These are phyloP conservation scores for Dipus sagitta DNA, from an alignment of 2,797 vertebrate genomes.

Conservation along the genomic window DNA sequence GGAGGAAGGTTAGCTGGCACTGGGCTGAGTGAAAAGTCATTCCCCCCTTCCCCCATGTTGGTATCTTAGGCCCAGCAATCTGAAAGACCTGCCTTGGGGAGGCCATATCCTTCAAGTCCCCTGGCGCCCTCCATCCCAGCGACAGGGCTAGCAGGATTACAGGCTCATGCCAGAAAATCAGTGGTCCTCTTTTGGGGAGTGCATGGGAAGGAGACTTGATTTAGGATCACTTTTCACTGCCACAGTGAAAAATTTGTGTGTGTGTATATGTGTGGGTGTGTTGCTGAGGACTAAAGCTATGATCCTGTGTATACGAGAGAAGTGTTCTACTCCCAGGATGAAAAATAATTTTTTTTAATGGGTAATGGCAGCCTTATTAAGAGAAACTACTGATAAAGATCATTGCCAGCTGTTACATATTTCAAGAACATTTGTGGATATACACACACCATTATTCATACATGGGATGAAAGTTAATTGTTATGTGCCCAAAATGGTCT, in stretches of 20 bases:
- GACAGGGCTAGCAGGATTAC: background rate
- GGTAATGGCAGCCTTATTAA: background rate
- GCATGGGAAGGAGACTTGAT: background rate
- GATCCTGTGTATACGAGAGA: background rate
- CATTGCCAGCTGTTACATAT: background rate
- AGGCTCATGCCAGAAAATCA: background rate
- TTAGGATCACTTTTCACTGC: background rate
- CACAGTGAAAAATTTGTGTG: background rate
- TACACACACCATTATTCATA: background rate
- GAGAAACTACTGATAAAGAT: background rate
- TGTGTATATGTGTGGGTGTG: background rate
- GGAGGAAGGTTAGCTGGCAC: background rate
- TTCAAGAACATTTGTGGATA: background rate
- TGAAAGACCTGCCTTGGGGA: background rate
- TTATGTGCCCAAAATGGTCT: background rate
- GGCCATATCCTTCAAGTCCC: background rate
- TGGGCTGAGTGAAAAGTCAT: background rate
- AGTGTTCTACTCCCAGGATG: background rate
- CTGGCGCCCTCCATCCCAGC: background rate
- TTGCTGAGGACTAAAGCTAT: background rate
- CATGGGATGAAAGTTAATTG: background rate
- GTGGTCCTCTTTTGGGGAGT: background rate
- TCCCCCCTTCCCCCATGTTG: too few relatives aligned
- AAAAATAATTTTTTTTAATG: constrained; percentile 9
- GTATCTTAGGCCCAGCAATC: background rate